Conservation (phyloP, 2,888 invertebrate species). For the Catonia carolina region DNA sequence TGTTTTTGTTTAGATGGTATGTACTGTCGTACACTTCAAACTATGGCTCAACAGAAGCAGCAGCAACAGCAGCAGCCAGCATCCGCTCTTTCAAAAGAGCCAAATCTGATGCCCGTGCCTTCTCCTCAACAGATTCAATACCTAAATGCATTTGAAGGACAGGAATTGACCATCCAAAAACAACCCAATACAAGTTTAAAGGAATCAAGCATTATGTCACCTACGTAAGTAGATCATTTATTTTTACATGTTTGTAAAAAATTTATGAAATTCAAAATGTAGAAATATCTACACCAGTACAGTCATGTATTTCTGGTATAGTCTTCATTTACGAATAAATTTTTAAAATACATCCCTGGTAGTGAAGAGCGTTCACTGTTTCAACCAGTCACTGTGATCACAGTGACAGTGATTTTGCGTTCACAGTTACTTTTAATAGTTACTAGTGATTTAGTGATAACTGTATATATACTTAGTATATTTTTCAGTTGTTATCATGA, state of each 20-base stretch:
- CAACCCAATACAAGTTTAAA: constrained; percentile 87
- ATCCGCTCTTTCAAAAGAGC: constrained; percentile 58
- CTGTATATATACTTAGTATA: no score
- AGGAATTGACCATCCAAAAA: constrained; percentile 93
- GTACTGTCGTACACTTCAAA: constrained; percentile 57
- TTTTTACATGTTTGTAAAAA: background rate
- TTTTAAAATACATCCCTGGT: no score
- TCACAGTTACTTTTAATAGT: no score
- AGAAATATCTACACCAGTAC: no score
- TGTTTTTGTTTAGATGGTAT: constrained; percentile 57
- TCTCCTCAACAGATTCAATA: constrained; percentile 95
- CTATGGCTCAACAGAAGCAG: constrained; percentile 55
- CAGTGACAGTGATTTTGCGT: no score
- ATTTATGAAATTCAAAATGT: no score
- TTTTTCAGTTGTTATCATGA: no score
- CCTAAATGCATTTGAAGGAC: constrained; percentile 91
- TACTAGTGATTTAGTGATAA: no score
- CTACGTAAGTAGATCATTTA: constrained; percentile 54
- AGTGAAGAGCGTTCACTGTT: no score
- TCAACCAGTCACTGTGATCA: no score
- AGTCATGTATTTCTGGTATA: no score
- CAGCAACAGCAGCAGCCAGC: constrained; percentile 36
- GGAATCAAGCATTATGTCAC: constrained; percentile 58
- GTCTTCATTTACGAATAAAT: no score
- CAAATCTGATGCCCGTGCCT: constrained; percentile 90